Conservation (phyloP, 2,113 vertebrate species). For the Meleagris gallopavo region DNA sequence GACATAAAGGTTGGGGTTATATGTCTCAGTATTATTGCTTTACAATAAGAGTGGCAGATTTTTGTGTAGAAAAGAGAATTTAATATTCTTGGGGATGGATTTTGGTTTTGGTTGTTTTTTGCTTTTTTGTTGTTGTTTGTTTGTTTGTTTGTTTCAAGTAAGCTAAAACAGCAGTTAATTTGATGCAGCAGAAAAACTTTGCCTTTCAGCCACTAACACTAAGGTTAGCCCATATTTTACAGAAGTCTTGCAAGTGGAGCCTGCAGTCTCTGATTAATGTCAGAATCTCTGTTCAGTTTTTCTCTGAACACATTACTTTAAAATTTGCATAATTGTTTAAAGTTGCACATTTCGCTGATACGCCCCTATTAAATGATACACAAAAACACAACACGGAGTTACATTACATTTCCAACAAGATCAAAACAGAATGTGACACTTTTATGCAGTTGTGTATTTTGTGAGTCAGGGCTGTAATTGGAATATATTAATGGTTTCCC, state of each 20-base stretch:
- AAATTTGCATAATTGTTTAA: constrained; percentile 65
- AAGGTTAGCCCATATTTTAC: constrained; percentile 7
- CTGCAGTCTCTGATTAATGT: constrained; percentile 44
- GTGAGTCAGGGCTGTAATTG: constrained; percentile 7
- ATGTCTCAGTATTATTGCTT: constrained; percentile 18
- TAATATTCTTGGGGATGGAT: not conserved
- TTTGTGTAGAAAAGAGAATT: constrained; percentile 7
- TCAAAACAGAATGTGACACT: constrained; percentile 21
- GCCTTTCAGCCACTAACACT: constrained; percentile 29
- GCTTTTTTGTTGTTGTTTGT: not conserved
- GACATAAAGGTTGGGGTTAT: not conserved
- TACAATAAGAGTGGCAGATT: constrained; percentile 38
- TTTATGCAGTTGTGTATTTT: constrained; percentile 36
- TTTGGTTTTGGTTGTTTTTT: not conserved
- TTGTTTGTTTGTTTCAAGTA: constrained; percentile 15
- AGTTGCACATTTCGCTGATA: constrained; percentile 61
- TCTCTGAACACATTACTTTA: constrained; percentile 45
- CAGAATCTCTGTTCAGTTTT: constrained; percentile 50
- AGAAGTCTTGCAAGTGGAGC: constrained; percentile 38
- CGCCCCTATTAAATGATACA: constrained; percentile 49
- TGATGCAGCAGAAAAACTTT: constrained; percentile 16
- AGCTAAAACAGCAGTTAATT: constrained; percentile 53
- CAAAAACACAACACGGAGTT: constrained; percentile 41
- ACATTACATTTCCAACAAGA: constrained; percentile 17
- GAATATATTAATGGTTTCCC: constrained; percentile 34